Evolutionary conservation across 2,113 vertebrate species (phyloP), one percentile per base, ranked within the genome.

Genomic region (Gallinago paraguaiae): DNA sequence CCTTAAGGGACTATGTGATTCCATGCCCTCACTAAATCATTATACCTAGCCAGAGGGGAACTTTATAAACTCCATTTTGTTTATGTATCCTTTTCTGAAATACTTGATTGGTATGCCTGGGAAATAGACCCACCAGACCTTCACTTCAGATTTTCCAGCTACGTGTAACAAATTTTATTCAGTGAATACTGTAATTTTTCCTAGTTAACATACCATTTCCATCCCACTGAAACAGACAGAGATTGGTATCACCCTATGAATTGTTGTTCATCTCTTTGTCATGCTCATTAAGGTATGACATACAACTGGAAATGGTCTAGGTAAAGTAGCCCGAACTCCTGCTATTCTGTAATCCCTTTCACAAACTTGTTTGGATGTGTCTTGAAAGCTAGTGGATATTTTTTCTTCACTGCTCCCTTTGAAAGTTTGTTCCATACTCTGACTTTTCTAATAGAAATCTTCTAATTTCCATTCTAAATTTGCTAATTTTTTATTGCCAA

Each of bases 381-480:
- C 50, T 86, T 91, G 45, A 90, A 92, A 94, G 15, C 27, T 8
- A 60, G 35, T 24, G 72, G 17, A 13, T 59, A 14, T 27, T 75
- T 86, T 88, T 54, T 19, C 37, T 69, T 75, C 14, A 56, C 16
- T 88, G 30, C 4, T 35, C 10, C 13, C 8, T 68, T 48, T 82
- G 22, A 15, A 71, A 69, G 2, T n/a, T 43, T 92, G 6, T 83
- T 94, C 41, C 17, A 10, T 37, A 54, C 11, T 65, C 35, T 51
- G 12, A 64, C 8, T 69, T 23, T 82, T 76, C 23, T 71, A 51
- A 71, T n/a, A 85, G 33, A 57, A 82, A 61, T 41, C 30, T 82
- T 61, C 35, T 82, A n/a, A 82, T 92, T 92, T 93, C 28, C 30
- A 39, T 25, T 37, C 35, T 90, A 69, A 91, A 87, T 82, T 87